A percentile compares a stretch with the other conserved stretches of the same genome.
phyloP scores from a whole-genome alignment of 2,797 vertebrate genomes.

The Gobio occitaniae region DNA sequence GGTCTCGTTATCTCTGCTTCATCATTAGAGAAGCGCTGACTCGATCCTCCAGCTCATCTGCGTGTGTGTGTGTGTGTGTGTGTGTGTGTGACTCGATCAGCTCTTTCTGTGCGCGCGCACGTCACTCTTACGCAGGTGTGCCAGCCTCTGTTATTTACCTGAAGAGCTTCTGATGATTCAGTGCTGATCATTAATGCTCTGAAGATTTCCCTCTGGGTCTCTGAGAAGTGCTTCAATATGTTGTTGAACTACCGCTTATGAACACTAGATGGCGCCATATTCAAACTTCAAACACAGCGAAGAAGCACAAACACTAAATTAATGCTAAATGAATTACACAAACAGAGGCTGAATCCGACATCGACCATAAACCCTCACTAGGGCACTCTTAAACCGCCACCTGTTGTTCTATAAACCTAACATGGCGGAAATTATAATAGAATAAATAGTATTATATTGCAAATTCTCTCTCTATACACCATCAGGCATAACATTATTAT shows the following conservation, averaged over 20 bases:
- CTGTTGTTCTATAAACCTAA: no score
- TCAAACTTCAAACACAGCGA: neutral
- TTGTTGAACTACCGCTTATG: neutral
- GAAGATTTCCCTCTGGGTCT: neutral
- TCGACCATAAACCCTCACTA: no score
- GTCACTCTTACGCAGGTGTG: neutral
- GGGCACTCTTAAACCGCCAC: no score
- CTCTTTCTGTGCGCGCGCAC: neutral
- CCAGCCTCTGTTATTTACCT: neutral
- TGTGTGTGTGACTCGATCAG: slow-evolving; percentile 15
- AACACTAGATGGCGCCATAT: slow-evolving; percentile 1
- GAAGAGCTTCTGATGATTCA: neutral
- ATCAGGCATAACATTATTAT: no score
- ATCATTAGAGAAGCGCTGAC: slow-evolving; percentile 61
- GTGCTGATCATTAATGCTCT: neutral
- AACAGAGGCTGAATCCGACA: no score
- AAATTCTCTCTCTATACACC: no score
- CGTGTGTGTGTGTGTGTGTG: slow-evolving; percentile 26
- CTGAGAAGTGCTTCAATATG: neutral
- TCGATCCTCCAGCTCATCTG: slow-evolving; percentile 57
- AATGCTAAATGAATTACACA: neutral
- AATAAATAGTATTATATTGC: no score
- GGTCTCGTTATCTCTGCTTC: slow-evolving; percentile 54
- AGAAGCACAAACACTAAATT: no score
- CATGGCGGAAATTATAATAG: no score